phyloP scores from a whole-genome alignment of 2,888 invertebrate genomes.

The Seira sanloemensis region DNA sequence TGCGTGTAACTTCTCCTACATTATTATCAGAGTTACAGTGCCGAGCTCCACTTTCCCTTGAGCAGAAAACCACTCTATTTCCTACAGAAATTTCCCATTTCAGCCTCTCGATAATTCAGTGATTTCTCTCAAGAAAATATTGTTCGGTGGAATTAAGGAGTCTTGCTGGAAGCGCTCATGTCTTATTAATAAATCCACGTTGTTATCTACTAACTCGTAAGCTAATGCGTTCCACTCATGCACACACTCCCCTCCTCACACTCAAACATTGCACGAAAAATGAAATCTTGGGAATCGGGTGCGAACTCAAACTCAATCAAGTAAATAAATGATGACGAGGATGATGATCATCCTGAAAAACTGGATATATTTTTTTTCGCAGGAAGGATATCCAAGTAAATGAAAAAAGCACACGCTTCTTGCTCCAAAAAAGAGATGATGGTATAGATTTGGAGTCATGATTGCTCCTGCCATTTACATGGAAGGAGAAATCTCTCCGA shows the following conservation, averaged over 20 bases:
- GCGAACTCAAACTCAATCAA: not conserved
- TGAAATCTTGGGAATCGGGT: not conserved
- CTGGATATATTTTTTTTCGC: too few relatives aligned
- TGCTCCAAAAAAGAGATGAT: conserved; percentile 31
- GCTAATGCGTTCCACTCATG: not conserved
- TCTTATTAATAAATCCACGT: too few relatives aligned
- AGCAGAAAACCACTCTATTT: too few relatives aligned
- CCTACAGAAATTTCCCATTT: too few relatives aligned
- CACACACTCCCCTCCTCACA: not conserved
- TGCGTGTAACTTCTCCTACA: too few relatives aligned
- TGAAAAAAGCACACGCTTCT: conserved; percentile 20
- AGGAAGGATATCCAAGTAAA: not conserved
- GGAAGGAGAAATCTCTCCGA: not conserved
- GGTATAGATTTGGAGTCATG: conserved; percentile 50
- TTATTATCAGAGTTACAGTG: too few relatives aligned
- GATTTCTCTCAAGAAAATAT: too few relatives aligned
- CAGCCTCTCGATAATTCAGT: too few relatives aligned
- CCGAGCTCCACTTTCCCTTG: too few relatives aligned
- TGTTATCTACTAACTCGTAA: too few relatives aligned
- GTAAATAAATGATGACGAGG: not conserved
- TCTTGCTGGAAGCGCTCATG: too few relatives aligned
- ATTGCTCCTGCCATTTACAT: conserved; percentile 46
- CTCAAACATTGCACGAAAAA: not conserved
- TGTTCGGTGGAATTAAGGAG: too few relatives aligned
- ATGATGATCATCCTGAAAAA: not conserved